Base-by-base conservation (phyloP, 2,113 vertebrate genomes). In the Semnornis frantzii region DNA sequence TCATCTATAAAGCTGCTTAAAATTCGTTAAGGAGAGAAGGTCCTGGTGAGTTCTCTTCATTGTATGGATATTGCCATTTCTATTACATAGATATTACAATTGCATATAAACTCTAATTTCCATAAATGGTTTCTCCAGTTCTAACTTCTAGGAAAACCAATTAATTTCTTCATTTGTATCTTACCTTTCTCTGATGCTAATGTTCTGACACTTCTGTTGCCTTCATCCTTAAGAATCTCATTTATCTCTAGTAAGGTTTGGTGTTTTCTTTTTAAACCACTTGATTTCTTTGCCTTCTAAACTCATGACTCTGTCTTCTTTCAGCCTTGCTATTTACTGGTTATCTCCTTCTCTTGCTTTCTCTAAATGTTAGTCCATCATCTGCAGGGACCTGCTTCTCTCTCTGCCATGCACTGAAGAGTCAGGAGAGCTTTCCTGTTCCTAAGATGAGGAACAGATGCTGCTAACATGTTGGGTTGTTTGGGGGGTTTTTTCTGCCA, bases 231-330 rank as follows among this genome's bases (percentile, higher is more conserved):
- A 60, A 69, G 30, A 66, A 44, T 70, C 39, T 70, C 5, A 14
- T 48, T 76, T 59, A 50, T 58, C 28, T 66, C 15, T 62, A 27
- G 30, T 28, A 54, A 70, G 8, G 13, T 14, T 44, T 44, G 42
- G 5, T 44, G 42, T 44, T 12, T 75, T 87, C 72, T 79, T 60
- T 9, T 79, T 94, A 58, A 77, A 85, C 19, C 6, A 15, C 7
- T 52, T 24, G 12, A 70, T 95, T 82, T 92, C 73, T 64, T 23
- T 63, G 59, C 68, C 24, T 74, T 92, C 54, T 90, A 24, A 85
- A 66, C 57, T 59, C n/a, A 28, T 55, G 59, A 14, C 68, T 54
- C 31, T 70, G 31, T 69, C 44, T 57, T 87, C 64, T 33, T 60
- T 94, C 14, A 65, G 5, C 52, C 16, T 52, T 39, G 5, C n/a